Conservation (phyloP, 2,797 vertebrate species). For the Sylvia borin region DNA sequence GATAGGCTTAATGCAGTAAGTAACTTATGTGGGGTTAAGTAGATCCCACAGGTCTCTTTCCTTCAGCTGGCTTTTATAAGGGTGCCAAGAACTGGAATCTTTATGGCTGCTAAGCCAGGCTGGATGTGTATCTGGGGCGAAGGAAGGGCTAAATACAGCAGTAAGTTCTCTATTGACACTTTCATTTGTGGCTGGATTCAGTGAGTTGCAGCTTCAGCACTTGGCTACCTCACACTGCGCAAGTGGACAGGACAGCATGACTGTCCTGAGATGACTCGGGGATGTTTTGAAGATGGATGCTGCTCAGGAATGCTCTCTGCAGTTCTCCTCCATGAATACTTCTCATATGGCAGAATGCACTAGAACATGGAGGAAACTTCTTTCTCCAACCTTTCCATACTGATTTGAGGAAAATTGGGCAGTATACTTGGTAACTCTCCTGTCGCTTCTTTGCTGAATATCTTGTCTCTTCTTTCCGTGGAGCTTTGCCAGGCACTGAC, state of each 20-base stretch:
- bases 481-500: slow-evolving; percentile 11
- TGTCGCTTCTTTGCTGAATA: neutral
- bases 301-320: neutral
- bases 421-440: neutral
- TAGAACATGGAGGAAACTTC: neutral
- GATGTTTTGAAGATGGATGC: neutral
- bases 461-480: neutral
- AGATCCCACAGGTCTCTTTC: neutral
- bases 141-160: neutral
- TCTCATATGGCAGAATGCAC: neutral
- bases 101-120: neutral
- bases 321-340: neutral
- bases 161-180: neutral
- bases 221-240: neutral
- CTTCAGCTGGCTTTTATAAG: neutral
- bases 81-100: neutral
- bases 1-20: neutral
- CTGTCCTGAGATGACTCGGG: slow-evolving; percentile 28
- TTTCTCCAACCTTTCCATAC: neutral
- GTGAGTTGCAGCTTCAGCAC: slow-evolving; percentile 49
- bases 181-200: neutral
- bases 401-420: neutral
- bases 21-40: neutral
- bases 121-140: neutral
- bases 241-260: neutral